Evolutionary conservation across 1,140 invertebrate species (phyloP).

Genomic region (Rhopalosiphum padi): DNA sequence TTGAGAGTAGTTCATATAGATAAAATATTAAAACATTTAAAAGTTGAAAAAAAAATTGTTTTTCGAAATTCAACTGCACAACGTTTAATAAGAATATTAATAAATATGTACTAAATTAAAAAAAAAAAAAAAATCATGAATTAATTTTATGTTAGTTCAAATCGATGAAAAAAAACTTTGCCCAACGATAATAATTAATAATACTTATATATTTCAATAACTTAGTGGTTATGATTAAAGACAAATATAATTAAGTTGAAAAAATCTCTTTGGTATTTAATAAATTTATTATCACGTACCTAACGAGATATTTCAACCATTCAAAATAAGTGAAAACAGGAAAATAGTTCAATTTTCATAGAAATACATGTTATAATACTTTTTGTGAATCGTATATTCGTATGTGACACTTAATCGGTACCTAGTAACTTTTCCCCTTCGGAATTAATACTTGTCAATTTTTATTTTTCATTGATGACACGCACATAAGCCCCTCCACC

Average conservation of each 20-base stretch:
- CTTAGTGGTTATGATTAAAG: neutral
- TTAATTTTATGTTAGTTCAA: neutral
- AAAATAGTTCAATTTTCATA: neutral
- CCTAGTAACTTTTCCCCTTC: slow-evolving; percentile 21
- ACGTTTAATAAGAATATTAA: neutral
- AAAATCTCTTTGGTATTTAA: neutral
- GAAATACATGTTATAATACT: neutral
- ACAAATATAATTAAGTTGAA: neutral
- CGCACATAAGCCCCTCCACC: neutral
- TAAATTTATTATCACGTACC: neutral
- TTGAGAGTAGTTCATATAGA: neutral
- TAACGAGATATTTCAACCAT: neutral
- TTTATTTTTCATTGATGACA: slow-evolving; percentile 11
- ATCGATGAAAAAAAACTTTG: neutral
- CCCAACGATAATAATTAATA: neutral
- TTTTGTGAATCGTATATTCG: too few relatives aligned
- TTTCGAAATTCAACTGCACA: neutral
- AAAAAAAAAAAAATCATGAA: neutral
- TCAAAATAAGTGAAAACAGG: neutral
- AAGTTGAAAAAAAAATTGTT: neutral
- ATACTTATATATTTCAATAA: neutral
- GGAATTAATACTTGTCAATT: neutral
- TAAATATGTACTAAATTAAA: neutral
- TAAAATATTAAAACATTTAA: neutral
- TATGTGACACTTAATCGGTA: neutral